A percentile compares a stretch with the other conserved stretches of the same genome.
Conservation (phyloP, 2,797 vertebrate genomes). For the Phoebastria nigripes region DNA sequence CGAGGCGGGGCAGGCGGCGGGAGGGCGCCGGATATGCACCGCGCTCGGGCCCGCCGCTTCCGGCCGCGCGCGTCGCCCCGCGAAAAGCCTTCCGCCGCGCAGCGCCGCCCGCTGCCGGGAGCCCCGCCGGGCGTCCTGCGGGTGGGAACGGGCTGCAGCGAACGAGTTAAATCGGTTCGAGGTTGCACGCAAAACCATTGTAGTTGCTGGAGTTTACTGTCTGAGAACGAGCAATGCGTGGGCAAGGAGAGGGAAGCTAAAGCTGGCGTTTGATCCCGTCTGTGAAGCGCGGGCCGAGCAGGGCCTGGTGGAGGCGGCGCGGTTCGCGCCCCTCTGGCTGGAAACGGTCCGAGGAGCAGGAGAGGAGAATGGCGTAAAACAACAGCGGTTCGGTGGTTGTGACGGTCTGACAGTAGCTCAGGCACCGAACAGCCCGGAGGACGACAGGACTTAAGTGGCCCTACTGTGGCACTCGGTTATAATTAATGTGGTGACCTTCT, state of each 20-base stretch:
- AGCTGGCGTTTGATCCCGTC: neutral
- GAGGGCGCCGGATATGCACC: neutral
- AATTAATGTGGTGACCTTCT: too few species aligned
- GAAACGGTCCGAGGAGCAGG: neutral
- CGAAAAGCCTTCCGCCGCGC: neutral
- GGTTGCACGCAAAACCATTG: neutral
- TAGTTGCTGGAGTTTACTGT: rapidly evolving
- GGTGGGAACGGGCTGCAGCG: neutral
- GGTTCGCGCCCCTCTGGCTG: neutral
- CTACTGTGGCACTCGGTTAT: rapidly evolving
- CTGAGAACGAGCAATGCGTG: neutral
- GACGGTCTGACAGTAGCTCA: too few species aligned
- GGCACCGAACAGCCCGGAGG: neutral
- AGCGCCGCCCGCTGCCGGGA: neutral
- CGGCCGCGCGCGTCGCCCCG: neutral
- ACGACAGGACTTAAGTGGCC: rapidly evolving
- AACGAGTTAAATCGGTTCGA: rapidly evolving
- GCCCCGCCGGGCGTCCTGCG: too few species aligned
- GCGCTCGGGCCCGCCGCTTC: neutral
- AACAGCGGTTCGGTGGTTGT: rapidly evolving
- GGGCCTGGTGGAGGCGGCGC: too few species aligned
- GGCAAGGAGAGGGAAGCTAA: neutral
- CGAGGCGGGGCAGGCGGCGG: neutral
- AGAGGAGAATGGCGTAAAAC: rapidly evolving
- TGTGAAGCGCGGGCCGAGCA: too few species aligned